Percentiles rank a stretch among this genome's conserved stretches.
Conservation (phyloP, 2,888 invertebrate genomes). For the Brassicogethes aeneus region DNA sequence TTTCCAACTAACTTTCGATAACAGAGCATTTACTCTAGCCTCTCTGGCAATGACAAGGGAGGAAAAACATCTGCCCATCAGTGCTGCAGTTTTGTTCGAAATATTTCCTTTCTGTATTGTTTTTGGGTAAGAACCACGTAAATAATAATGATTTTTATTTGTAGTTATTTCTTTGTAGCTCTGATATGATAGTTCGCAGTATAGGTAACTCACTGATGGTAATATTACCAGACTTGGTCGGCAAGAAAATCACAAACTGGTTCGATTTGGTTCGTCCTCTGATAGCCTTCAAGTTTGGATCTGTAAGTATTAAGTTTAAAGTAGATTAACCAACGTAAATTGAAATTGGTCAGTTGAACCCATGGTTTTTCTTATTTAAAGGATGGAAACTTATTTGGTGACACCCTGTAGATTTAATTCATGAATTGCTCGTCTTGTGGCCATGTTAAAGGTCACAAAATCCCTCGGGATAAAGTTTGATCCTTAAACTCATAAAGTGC, state of each 20-base stretch:
- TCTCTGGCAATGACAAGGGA: conserved; percentile 78
- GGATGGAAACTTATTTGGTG: too few species aligned
- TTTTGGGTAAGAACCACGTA: conserved; percentile 60
- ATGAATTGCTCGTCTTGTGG: too few species aligned
- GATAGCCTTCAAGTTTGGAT: conserved; percentile 89
- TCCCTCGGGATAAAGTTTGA: too few species aligned
- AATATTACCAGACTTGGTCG: conserved; percentile 76
- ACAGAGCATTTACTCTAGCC: conserved; percentile 78
- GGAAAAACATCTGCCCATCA: conserved; percentile 81
- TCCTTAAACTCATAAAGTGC: too few species aligned
- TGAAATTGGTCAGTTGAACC: too few species aligned
- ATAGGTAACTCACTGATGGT: conserved; percentile 88
- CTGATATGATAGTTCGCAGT: conserved; percentile 80
- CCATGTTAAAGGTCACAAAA: too few species aligned
- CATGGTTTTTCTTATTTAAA: too few species aligned
- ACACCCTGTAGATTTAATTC: too few species aligned
- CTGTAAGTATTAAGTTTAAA: conserved; percentile 54
- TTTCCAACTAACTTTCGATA: conserved; percentile 90
- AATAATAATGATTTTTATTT: background rate
- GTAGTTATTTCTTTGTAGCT: conserved; percentile 43
- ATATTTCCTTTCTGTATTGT: conserved; percentile 98
- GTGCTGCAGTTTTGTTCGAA: conserved; percentile 85
- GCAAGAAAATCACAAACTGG: conserved; percentile 85
- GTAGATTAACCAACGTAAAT: too few species aligned
- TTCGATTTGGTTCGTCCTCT: conserved; percentile 88